Conservation (phyloP, 2,113 vertebrate species). For the Cottus gobio region DNA sequence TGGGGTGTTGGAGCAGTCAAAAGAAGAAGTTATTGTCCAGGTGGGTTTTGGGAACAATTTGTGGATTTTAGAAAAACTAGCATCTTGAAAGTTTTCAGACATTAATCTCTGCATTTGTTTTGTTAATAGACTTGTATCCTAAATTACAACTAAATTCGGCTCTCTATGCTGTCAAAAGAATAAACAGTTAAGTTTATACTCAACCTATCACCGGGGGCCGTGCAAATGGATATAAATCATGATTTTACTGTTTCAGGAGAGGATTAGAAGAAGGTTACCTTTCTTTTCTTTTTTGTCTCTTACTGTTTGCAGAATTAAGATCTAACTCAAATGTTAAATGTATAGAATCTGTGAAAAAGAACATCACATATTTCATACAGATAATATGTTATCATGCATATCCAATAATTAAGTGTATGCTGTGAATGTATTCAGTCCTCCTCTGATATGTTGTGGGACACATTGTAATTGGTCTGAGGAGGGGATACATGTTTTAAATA, state of each 20-base stretch:
- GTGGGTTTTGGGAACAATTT: conserved; percentile 70
- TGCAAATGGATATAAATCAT: neutral
- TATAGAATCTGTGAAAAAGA: neutral
- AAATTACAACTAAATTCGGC: neutral
- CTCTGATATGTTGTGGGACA: neutral
- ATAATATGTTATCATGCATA: neutral
- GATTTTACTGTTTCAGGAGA: neutral
- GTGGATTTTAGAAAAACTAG: neutral
- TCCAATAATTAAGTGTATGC: neutral
- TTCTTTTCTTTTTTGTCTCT: neutral
- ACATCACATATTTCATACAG: conserved; percentile 4
- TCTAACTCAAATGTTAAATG: neutral
- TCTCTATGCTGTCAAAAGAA: neutral
- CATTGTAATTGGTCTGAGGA: neutral
- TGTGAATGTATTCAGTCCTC: neutral
- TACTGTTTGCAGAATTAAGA: neutral
- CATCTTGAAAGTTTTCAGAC: neutral
- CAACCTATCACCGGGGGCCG: neutral
- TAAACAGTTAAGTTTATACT: neutral
- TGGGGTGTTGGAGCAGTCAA: conserved; percentile 91
- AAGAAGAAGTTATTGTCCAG: conserved; percentile 95
- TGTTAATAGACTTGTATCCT: neutral
- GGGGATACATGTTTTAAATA: neutral
- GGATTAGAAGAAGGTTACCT: neutral
- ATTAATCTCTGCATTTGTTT: neutral